Evolutionary conservation across 2,797 vertebrate species (phyloP).

Genomic region (Nothura maculosa): DNA sequence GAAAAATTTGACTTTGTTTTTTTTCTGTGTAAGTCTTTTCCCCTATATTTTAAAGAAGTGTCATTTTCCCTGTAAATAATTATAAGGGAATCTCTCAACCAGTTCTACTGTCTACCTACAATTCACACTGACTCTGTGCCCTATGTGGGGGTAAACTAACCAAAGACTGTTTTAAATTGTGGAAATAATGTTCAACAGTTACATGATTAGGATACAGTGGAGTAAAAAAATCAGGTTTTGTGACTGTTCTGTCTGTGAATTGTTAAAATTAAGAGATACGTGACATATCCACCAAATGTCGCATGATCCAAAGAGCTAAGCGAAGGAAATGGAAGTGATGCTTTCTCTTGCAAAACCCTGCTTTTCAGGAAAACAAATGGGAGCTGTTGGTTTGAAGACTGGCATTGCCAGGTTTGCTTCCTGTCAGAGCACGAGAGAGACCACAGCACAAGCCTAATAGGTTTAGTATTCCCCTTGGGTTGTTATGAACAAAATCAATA

Average conservation of each 20-base stretch:
- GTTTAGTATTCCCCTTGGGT: constrained; percentile 78
- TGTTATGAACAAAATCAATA: constrained; percentile 81
- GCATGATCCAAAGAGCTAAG: background rate
- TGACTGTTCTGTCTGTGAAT: background rate
- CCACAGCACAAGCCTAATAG: constrained; percentile 44
- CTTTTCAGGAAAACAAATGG: background rate
- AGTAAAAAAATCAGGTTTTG: rapidly evolving
- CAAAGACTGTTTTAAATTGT: background rate
- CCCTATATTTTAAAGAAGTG: background rate
- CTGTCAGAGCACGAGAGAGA: background rate
- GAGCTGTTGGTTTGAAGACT: background rate
- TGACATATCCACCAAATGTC: background rate
- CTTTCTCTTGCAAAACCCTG: rapidly evolving
- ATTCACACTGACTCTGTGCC: background rate
- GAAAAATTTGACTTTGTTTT: background rate
- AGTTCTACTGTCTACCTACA: background rate
- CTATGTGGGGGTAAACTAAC: background rate
- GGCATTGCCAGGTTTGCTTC: background rate
- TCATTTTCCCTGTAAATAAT: background rate
- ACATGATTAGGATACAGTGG: background rate
- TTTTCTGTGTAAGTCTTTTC: background rate
- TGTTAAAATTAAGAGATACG: background rate
- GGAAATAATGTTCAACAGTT: background rate
- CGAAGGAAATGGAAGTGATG: background rate
- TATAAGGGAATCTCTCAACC: background rate